phyloP scores from a whole-genome alignment of 2,888 invertebrate species.

The Galerucella pusilla region DNA sequence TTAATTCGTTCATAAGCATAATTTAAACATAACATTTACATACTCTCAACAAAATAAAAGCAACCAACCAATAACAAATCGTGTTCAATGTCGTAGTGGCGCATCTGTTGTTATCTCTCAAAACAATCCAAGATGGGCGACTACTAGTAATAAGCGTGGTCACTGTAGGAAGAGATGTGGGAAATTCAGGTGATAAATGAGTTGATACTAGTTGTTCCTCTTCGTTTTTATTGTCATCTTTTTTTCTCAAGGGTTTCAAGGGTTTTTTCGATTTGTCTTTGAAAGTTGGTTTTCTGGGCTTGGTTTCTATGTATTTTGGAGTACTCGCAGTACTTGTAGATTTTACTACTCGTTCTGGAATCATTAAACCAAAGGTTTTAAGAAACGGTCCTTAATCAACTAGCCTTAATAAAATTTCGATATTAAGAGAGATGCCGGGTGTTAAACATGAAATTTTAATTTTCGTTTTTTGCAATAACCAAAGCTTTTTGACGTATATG shows the following conservation, averaged over 20 bases:
- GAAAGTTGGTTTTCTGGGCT: constrained; percentile 60
- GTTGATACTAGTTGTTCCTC: constrained; percentile 58
- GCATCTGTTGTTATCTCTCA: constrained; percentile 50
- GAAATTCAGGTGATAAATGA: constrained; percentile 54
- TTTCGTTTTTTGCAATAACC: too few species aligned
- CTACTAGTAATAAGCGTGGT: constrained; percentile 57
- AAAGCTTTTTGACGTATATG: too few species aligned
- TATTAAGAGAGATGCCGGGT: too few species aligned
- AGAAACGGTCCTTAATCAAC: too few species aligned
- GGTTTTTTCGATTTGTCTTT: constrained; percentile 62
- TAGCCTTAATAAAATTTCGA: too few species aligned
- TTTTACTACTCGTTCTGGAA: constrained; percentile 62
- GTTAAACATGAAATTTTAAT: too few species aligned
- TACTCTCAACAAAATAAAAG: constrained; percentile 44
- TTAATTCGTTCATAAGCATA: constrained; percentile 32
- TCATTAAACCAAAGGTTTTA: not conserved
- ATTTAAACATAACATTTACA: constrained; percentile 25
- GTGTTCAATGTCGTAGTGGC: constrained; percentile 46
- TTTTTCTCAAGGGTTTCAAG: constrained; percentile 57
- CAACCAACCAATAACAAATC: constrained; percentile 46
- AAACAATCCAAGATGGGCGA: constrained; percentile 59
- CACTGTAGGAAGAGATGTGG: constrained; percentile 50
- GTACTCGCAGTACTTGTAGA: constrained; percentile 62
- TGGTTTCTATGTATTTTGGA: constrained; percentile 60
- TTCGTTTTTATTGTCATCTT: constrained; percentile 56